These are phyloP conservation scores for Sebastes minor DNA, from an alignment of 2,797 vertebrate species.

Conservation along the genomic window DNA sequence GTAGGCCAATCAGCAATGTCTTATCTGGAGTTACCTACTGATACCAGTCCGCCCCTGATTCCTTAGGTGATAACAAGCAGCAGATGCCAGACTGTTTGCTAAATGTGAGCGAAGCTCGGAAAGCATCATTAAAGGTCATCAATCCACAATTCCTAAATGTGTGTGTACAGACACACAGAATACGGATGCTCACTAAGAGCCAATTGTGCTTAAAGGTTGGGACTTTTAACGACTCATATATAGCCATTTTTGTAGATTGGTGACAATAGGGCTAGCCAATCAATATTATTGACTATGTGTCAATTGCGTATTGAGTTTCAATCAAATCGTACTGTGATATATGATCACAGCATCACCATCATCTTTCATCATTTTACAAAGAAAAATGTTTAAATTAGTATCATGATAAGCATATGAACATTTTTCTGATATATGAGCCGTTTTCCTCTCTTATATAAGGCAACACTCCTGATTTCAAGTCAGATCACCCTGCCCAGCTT, in stretches of 20 bases:
- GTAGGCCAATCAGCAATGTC: conserved; percentile 74
- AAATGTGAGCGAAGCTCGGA: conserved; percentile 25
- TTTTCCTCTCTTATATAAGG: too few relatives aligned
- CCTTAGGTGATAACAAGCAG: conserved; percentile 37
- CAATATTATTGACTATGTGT: background rate
- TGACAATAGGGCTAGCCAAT: background rate
- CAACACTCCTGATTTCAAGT: background rate
- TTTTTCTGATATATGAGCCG: too few relatives aligned
- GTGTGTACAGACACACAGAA: background rate
- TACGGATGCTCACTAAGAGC: background rate
- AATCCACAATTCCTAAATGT: conserved; percentile 20
- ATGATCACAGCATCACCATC: background rate
- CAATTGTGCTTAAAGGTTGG: background rate
- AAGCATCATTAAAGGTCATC: conserved; percentile 26
- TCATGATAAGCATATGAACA: too few relatives aligned
- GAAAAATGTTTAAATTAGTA: background rate
- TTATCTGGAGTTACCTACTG: conserved; percentile 60
- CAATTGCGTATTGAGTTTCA: background rate
- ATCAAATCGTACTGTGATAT: background rate
- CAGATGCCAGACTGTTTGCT: conserved; percentile 26
- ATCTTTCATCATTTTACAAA: background rate
- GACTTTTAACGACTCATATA: background rate
- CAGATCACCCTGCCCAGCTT: background rate
- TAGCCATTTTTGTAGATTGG: background rate
- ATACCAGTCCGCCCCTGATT: conserved; percentile 46